Evolutionary conservation across 2,113 vertebrate species (phyloP).

Genomic region (Myanophis thanlyinensis): DNA sequence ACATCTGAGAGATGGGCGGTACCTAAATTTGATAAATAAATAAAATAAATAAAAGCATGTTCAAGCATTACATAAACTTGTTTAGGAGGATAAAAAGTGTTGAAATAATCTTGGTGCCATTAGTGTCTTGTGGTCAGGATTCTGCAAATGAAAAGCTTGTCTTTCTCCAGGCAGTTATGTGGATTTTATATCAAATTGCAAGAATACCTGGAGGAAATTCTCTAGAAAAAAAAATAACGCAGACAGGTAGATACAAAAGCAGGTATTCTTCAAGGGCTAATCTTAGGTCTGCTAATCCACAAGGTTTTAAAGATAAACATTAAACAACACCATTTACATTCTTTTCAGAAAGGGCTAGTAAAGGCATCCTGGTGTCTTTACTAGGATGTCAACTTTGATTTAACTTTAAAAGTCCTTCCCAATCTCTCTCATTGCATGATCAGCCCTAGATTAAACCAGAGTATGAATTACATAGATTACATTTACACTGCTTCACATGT

Average conservation of each 20-base stretch:
- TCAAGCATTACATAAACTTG: background rate
- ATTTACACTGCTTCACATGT: background rate
- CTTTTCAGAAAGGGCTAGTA: background rate
- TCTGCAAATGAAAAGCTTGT: background rate
- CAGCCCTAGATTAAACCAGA: background rate
- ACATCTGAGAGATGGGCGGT: background rate
- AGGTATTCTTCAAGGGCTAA: background rate
- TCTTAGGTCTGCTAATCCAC: background rate
- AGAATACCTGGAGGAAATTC: background rate
- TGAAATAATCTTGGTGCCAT: background rate
- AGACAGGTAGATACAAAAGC: background rate
- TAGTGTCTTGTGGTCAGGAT: background rate
- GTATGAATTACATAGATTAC: background rate
- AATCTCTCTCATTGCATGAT: background rate
- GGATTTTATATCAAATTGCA: background rate
- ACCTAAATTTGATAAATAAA: background rate
- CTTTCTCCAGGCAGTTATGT: background rate
- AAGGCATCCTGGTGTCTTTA: background rate
- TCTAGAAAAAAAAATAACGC: background rate
- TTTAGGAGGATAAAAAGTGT: background rate
- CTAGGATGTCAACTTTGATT: background rate
- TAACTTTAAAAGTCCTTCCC: background rate
- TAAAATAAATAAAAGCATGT: background rate
- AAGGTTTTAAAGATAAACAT: background rate
- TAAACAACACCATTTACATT: background rate